Conservation (phyloP, 2,888 invertebrate genomes). For the Pristionchus maxplancki region DNA sequence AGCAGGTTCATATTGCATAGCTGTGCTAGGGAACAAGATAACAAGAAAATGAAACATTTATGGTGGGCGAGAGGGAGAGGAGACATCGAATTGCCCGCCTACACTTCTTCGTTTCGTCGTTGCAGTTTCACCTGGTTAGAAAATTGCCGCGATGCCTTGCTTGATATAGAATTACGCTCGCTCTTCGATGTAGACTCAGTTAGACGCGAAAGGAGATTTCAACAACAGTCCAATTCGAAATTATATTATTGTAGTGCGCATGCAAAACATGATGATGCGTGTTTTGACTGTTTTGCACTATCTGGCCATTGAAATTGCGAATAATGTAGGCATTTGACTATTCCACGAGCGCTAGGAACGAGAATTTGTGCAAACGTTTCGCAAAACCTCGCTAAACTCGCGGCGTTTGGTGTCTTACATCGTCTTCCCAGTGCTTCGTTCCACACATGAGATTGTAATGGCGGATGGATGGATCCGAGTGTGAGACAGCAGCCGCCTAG, state of each 20-base stretch:
- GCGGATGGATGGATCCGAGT: neutral
- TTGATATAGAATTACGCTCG: neutral
- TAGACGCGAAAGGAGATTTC: neutral
- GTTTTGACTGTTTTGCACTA: no score
- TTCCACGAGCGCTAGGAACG: no score
- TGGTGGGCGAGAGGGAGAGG: neutral
- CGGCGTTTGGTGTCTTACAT: neutral
- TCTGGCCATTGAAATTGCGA: no score
- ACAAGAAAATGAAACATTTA: conserved; percentile 30
- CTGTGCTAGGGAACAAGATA: conserved; percentile 16
- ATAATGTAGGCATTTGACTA: no score
- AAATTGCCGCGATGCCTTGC: neutral
- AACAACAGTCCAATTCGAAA: no score
- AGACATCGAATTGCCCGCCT: neutral
- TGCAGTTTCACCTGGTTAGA: neutral
- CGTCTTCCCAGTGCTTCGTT: neutral
- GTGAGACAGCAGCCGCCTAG: conserved; percentile 1
- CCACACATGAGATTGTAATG: conserved; percentile 11
- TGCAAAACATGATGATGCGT: no score
- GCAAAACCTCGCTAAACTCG: neutral
- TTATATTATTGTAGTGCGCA: no score
- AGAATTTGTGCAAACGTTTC: no score
- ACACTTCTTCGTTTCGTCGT: neutral
- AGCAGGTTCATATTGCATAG: conserved; percentile 4
- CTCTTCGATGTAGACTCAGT: neutral